A percentile compares a stretch with the other conserved stretches of the same genome.
These are phyloP conservation scores for Drosophila cardini DNA, from an alignment of 1,140 invertebrate genomes.

Conservation along the genomic window DNA sequence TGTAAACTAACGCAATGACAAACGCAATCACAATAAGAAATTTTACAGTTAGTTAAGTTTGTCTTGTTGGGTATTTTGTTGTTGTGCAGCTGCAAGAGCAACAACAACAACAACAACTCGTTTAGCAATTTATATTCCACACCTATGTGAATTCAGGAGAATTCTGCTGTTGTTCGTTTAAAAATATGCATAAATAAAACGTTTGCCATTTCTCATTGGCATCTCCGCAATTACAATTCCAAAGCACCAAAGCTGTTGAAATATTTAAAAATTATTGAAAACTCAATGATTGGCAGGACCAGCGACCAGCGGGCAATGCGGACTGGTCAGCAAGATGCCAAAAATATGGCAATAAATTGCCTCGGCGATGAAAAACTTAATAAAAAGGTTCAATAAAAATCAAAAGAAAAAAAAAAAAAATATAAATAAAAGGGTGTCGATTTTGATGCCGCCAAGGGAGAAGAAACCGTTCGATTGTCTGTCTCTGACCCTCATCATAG, in stretches of 20 bases:
- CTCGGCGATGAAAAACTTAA: constrained; percentile 67
- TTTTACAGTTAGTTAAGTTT: constrained; percentile 83
- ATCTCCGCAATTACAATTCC: constrained; percentile 22
- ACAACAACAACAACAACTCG: constrained; percentile 31
- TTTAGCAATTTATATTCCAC: constrained; percentile 55
- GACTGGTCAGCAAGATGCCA: not conserved
- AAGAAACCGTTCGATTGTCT: constrained; percentile 47
- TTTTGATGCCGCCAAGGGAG: constrained; percentile 65
- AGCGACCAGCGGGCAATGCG: not conserved
- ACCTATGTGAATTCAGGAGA: constrained; percentile 6
- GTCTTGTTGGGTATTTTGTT: constrained; percentile 70
- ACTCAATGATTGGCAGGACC: constrained; percentile 9
- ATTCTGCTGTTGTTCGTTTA: constrained; percentile 34
- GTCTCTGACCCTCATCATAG: constrained; percentile 75
- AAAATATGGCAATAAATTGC: constrained; percentile 67
- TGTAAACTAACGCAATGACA: constrained; percentile 83
- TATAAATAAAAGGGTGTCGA: constrained; percentile 60
- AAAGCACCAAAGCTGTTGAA: constrained; percentile 30
- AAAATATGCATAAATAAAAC: constrained; percentile 71
- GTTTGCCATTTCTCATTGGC: constrained; percentile 18
- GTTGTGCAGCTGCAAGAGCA: constrained; percentile 29
- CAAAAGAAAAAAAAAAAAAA: constrained; percentile 34
- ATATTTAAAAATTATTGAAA: constrained; percentile 54
- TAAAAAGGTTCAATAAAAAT: constrained; percentile 83
- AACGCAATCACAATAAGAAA: constrained; percentile 83